Percentiles rank a stretch among this genome's conserved stretches.
These are phyloP conservation scores for Acanthosepion pharaonis DNA, from an alignment of 2,888 invertebrate genomes.

Conservation along the genomic window DNA sequence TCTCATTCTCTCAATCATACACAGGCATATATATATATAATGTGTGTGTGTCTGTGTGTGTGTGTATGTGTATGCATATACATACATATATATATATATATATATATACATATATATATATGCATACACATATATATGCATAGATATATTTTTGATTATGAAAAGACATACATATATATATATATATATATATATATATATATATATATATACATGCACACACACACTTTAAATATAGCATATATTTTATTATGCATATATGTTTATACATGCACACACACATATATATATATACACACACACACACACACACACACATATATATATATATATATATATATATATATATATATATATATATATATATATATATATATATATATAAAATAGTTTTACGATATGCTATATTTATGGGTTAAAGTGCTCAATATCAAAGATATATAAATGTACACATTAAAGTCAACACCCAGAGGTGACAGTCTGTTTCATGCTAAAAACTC, in stretches of 20 bases:
- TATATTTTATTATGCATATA: no score
- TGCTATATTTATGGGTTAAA: no score
- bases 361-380: not conserved
- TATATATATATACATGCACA: not conserved
- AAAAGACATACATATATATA: not conserved
- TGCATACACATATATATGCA: not conserved
- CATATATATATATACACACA: not conserved
- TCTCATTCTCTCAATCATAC: no score
- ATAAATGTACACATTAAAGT: no score
- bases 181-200: not conserved
- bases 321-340: not conserved
- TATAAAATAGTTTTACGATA: not conserved
- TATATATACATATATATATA: not conserved
- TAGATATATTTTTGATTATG: no score
- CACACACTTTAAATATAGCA: no score
- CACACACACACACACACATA: not conserved
- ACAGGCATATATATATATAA: not conserved
- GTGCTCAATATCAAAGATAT: no score
- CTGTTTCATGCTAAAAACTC: no score
- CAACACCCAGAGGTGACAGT: no score
- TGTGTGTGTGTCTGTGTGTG: not conserved
- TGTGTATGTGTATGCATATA: conserved; percentile 42
- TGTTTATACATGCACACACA: no score
- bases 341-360: not conserved
- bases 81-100: conserved; percentile 44